Evolutionary conservation across 2,113 vertebrate genomes (phyloP).

Genomic region (Mobula hypostoma): DNA sequence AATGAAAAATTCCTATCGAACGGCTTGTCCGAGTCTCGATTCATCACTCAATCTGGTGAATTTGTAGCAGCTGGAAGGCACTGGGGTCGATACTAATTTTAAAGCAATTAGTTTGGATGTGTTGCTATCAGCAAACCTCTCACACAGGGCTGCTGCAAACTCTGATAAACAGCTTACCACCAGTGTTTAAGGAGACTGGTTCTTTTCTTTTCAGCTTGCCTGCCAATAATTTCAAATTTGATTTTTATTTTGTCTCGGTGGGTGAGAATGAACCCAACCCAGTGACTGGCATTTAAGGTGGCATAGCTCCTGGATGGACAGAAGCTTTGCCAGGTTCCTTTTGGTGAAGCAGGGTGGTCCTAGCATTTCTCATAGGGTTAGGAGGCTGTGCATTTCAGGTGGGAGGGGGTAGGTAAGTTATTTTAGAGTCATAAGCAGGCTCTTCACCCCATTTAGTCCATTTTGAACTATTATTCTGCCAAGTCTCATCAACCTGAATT

Average conservation of each 20-base stretch:
- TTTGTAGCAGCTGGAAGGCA: slow-evolving; percentile 31
- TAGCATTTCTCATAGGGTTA: no score
- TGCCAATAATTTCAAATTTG: slow-evolving; percentile 21
- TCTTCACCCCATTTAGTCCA: no score
- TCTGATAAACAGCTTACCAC: slow-evolving; percentile 7
- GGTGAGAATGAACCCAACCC: not conserved
- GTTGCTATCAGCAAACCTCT: slow-evolving; percentile 20
- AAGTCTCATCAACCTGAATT: no score
- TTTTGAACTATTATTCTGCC: no score
- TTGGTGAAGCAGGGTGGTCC: no score
- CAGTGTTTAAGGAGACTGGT: slow-evolving; percentile 1
- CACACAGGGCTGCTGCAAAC: not conserved
- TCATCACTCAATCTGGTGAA: slow-evolving; percentile 35
- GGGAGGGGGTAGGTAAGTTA: no score
- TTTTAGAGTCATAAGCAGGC: no score
- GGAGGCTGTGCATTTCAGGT: no score
- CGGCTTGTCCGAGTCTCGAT: slow-evolving; percentile 30
- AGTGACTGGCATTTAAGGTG: not conserved
- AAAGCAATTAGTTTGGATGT: slow-evolving; percentile 39
- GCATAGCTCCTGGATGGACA: not conserved
- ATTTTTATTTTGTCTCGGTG: not conserved
- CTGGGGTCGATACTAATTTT: slow-evolving; percentile 37
- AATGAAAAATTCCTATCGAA: slow-evolving; percentile 40
- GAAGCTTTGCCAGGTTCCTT: no score
- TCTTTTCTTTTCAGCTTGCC: not conserved